Evolutionary conservation across 2,888 invertebrate species (phyloP).

Genomic region (Drosophila borborema): DNA sequence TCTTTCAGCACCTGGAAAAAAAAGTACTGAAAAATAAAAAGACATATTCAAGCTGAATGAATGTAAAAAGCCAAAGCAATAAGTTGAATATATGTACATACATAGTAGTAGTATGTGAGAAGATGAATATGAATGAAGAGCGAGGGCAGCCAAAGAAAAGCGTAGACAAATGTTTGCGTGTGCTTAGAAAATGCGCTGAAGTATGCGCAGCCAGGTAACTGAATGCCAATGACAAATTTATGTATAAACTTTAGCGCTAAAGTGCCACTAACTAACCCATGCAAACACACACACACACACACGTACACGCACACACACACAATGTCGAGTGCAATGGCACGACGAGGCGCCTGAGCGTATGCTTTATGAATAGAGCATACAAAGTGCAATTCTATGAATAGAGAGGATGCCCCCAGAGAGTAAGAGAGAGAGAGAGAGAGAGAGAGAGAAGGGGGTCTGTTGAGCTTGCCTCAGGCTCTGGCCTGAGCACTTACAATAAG

Average conservation of each 20-base stretch:
- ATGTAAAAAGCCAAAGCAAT: constrained; percentile 24
- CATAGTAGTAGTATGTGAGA: neutral
- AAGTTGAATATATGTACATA: constrained; percentile 27
- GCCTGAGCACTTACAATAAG: constrained; percentile 69
- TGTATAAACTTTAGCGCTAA: constrained; percentile 80
- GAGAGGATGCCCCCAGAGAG: constrained; percentile 28
- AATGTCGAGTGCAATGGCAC: constrained; percentile 75
- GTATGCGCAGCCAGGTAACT: constrained; percentile 54
- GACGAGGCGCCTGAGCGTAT: constrained; percentile 61
- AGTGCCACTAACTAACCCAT: constrained; percentile 77
- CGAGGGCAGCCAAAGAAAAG: constrained; percentile 40
- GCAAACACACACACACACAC: constrained; percentile 36
- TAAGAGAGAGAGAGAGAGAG: neutral
- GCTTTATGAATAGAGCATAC: constrained; percentile 69
- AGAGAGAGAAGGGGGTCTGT: neutral
- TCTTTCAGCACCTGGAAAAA: neutral
- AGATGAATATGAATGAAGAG: constrained; percentile 32
- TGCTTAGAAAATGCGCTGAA: constrained; percentile 51
- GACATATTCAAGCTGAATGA: constrained; percentile 10
- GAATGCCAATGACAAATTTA: constrained; percentile 82
- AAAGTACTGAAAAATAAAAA: constrained; percentile 1
- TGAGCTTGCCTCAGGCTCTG: constrained; percentile 39
- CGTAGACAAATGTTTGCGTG: constrained; percentile 61
- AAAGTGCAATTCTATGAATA: constrained; percentile 73
- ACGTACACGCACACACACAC: constrained; percentile 11